Percentiles rank a stretch among this genome's conserved stretches.
These are phyloP conservation scores for Unio pictorum DNA, from an alignment of 2,888 invertebrate species.

Conservation along the genomic window DNA sequence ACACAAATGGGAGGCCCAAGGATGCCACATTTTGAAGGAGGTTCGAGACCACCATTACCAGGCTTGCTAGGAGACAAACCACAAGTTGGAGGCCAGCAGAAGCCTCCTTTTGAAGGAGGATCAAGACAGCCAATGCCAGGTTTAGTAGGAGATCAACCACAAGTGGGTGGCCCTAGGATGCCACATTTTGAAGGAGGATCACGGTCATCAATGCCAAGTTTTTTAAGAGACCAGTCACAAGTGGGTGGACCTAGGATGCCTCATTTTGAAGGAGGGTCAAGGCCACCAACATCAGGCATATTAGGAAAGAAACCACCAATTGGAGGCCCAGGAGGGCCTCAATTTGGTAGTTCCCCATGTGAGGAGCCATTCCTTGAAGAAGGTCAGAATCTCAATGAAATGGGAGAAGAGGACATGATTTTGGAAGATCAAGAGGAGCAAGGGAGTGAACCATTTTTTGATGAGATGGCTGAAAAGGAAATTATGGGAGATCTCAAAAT, in stretches of 20 bases:
- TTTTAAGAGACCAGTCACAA: background rate
- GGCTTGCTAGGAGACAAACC: too few species aligned
- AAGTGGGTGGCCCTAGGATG: background rate
- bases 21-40: too few species aligned
- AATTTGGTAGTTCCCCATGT: background rate
- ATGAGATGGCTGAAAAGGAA: constrained; percentile 2
- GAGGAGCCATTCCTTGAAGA: background rate
- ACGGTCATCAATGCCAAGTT: constrained; percentile 3
- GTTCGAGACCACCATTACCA: too few species aligned
- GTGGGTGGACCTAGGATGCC: background rate
- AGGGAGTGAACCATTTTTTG: constrained; percentile 11
- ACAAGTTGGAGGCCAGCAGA: too few species aligned
- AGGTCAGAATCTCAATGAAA: constrained; percentile 9
- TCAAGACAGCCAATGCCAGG: too few species aligned
- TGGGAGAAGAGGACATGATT: constrained; percentile 29
- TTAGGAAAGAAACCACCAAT: background rate
- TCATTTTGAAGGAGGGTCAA: background rate
- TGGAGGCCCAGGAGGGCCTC: too few species aligned
- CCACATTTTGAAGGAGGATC: background rate
- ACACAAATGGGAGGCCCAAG: too few species aligned
- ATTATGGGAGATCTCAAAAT: background rate
- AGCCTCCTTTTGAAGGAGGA: too few species aligned
- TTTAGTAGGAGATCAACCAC: too few species aligned
- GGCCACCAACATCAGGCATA: background rate
- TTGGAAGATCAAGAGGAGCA: constrained; percentile 17